Percentiles rank a stretch among this genome's conserved stretches.
Evolutionary conservation across 2,888 invertebrate species (phyloP).

Genomic region (Diogma glabrata): DNA sequence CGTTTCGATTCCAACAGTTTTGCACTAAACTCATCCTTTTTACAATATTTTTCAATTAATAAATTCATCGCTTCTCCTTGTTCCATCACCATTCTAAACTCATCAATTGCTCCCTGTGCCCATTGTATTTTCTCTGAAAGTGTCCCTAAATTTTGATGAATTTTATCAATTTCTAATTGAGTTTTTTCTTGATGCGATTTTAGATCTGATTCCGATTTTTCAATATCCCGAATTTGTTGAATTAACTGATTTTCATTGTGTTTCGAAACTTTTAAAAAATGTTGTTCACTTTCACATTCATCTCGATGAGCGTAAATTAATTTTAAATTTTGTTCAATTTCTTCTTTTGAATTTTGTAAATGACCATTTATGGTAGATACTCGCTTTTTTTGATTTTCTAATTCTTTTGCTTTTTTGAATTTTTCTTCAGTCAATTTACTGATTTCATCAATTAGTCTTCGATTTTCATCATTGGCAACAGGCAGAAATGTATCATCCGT

Average conservation of each 20-base stretch:
- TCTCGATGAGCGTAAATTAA: conserved; percentile 54
- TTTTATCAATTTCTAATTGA: conserved; percentile 41
- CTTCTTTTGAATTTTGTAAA: conserved; percentile 39
- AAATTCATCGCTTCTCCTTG: conserved; percentile 55
- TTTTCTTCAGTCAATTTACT: conserved; percentile 39
- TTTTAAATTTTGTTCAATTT: conserved; percentile 46
- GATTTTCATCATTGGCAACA: conserved; percentile 63
- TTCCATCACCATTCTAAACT: conserved; percentile 60
- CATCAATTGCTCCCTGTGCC: conserved; percentile 45
- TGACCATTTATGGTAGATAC: conserved; percentile 38
- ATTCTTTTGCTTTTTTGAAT: conserved; percentile 34
- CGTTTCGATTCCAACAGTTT: conserved; percentile 47
- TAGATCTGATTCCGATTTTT: conserved; percentile 25
- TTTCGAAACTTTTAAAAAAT: conserved; percentile 33
- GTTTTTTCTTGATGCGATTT: conserved; percentile 25
- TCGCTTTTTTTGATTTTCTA: conserved; percentile 38
- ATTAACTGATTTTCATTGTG: conserved; percentile 34
- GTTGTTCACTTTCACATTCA: conserved; percentile 56
- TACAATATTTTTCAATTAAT: conserved; percentile 58
- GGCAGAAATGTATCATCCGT: conserved; percentile 67
- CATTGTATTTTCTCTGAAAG: conserved; percentile 55
- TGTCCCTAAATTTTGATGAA: conserved; percentile 48
- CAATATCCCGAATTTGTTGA: conserved; percentile 25
- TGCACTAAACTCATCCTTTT: conserved; percentile 55
- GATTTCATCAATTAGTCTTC: conserved; percentile 34